These are phyloP conservation scores for Bubo blakistoni DNA, from an alignment of 2,113 vertebrate species.

Conservation along the genomic window DNA sequence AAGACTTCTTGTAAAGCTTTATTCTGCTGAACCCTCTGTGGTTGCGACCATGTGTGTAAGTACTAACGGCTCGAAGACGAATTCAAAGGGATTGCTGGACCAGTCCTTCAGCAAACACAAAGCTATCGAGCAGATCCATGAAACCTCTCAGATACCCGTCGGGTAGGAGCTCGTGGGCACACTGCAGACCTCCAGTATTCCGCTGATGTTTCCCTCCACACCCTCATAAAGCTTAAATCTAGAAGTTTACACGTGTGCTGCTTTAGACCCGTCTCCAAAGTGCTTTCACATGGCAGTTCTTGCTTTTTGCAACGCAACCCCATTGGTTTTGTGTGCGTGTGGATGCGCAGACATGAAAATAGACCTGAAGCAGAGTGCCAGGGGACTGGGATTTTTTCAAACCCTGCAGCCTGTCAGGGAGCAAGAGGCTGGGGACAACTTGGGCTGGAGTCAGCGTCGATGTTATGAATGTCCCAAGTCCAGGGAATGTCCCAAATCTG, in stretches of 20 bases:
- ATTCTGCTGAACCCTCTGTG: neutral
- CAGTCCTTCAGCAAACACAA: neutral
- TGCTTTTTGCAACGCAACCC: rapidly evolving
- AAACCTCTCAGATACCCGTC: rapidly evolving
- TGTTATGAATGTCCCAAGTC: neutral
- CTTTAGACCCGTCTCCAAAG: neutral
- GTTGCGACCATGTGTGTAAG: neutral
- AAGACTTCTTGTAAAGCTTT: neutral
- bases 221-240: neutral
- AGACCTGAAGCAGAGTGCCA: neutral
- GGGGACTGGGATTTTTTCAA: no score
- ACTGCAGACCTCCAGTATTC: neutral
- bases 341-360: neutral
- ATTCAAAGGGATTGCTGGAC: neutral
- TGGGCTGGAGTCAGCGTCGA: rapidly evolving
- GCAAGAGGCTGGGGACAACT: neutral
- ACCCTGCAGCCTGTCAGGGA: neutral
- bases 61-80: neutral
- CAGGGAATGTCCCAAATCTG: neutral
- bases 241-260: neutral
- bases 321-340: rapidly evolving
- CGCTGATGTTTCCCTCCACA: neutral
- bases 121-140: neutral
- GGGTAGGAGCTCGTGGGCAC: neutral
- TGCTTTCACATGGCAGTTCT: neutral